Percentiles rank a stretch among this genome's conserved stretches.
Evolutionary conservation across 1,140 invertebrate genomes (phyloP).

Genomic region (Drosophila mayri): DNA sequence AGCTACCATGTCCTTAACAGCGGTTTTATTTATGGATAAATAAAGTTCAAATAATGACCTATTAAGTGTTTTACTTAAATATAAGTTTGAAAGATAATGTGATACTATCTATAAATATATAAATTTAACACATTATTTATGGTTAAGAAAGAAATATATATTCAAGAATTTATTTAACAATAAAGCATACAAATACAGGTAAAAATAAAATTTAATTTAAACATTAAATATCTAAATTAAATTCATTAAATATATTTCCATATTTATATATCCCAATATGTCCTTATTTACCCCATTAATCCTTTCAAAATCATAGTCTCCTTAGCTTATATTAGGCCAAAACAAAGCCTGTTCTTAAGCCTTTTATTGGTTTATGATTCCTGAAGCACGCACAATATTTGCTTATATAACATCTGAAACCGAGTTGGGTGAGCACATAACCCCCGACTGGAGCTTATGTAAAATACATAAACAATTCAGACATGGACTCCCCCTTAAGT

Average conservation of each 20-base stretch:
- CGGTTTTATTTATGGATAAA: conserved; percentile 6
- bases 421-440: background rate
- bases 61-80: background rate
- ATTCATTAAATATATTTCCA: too few relatives aligned
- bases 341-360: too few relatives aligned
- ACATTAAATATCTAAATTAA: too few relatives aligned
- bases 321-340: background rate
- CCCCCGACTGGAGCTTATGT: conserved; percentile 25
- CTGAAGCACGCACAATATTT: conserved; percentile 21
- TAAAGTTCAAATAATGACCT: conserved; percentile 2
- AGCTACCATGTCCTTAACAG: conserved; percentile 10
- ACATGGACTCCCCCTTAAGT: background rate
- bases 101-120: background rate
- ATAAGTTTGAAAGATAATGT: background rate
- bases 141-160: too few relatives aligned
- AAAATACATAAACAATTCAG: conserved; percentile 49
- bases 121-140: background rate
- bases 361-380: conserved; percentile 21
- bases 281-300: background rate
- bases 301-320: background rate
- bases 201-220: too few relatives aligned
- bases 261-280: too few relatives aligned
- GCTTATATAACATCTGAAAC: conserved; percentile 22
- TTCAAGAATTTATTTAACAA: too few relatives aligned
- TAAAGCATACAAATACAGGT: too few relatives aligned